Evolutionary conservation across 2,888 invertebrate species (phyloP), one percentile per base, ranked within the genome.

Genomic region (Drosophila setosimentum): DNA sequence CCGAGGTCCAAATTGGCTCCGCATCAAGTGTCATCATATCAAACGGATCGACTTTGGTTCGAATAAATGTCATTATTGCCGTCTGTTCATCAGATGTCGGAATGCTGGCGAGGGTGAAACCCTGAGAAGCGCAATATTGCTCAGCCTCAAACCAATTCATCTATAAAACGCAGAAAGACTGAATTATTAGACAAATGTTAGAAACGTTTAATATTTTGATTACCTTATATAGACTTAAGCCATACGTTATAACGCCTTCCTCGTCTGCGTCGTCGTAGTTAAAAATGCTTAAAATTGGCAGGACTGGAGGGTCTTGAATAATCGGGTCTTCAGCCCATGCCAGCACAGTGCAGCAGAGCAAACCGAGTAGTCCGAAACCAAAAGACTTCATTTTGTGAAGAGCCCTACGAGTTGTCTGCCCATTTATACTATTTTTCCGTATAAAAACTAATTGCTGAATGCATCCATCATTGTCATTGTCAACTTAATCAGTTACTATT

Each of bases 401-500:
- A 27, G 11, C 3, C 11, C 1, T 3, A 11, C 1, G 1, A n/a
- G 16, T 0, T 10, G 13, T 5, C 0, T 2, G 6, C 33, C 42
- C n/a, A 58, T 68, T 58, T 37, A 69, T 68, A 68, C 21, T 0
- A 13, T n/a, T 27, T 50, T 0, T 16, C 10, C 8, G 6, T 11
- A 21, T 29, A 0, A 0, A 18, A 11, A 18, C 24, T 51, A 45
- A 49, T 60, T 63, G 42, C 49, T 4, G 0, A 48, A 13, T 27
- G 8, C 63, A 78, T 78, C 24, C 53, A 79, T 78, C 78, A 78
- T 48, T 72, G 68, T 72, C 71, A 71, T 11, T 54, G 16, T 2
- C 4, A 32, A 21, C 13, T 0, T 2, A 24, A 45, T 2, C 3
- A 45, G 3, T 16, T 24, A 45, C 3, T 24, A 24, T 24, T 24